Evolutionary conservation across 2,113 vertebrate species (phyloP).

Genomic region (Caloenas nicobarica): DNA sequence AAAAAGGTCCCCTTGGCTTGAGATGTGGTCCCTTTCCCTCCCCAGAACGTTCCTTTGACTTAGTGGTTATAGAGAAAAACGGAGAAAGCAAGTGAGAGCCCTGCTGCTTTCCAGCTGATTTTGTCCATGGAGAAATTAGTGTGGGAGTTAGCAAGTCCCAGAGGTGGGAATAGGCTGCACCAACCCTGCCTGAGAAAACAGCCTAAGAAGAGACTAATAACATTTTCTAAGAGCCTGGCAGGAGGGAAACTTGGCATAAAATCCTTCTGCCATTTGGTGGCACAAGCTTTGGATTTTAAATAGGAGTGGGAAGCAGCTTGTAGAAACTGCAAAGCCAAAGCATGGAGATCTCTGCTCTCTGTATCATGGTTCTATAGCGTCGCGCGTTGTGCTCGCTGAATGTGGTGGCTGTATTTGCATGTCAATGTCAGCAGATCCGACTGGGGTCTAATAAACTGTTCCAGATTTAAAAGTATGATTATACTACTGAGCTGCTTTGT

Average conservation of each 20-base stretch:
- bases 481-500: background rate
- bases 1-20: background rate
- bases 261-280: background rate
- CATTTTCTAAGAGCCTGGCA: background rate
- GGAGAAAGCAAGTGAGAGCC: background rate
- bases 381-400: accelerated
- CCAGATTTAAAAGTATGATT: background rate
- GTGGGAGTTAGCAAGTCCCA: background rate
- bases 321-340: background rate
- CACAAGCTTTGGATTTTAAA: background rate
- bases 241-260: background rate
- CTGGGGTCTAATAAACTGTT: background rate
- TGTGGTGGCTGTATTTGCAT: background rate
- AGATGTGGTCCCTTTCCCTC: background rate
- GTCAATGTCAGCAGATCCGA: accelerated
- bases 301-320: background rate
- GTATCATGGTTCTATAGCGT: accelerated
- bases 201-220: background rate
- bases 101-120: background rate
- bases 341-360: accelerated
- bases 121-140: background rate
- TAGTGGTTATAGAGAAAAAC: background rate
- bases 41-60: accelerated
- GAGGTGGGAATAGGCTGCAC: background rate
- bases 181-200: background rate